Evolutionary conservation across 1,140 invertebrate species (phyloP).

Genomic region (Zaprionus capensis): DNA sequence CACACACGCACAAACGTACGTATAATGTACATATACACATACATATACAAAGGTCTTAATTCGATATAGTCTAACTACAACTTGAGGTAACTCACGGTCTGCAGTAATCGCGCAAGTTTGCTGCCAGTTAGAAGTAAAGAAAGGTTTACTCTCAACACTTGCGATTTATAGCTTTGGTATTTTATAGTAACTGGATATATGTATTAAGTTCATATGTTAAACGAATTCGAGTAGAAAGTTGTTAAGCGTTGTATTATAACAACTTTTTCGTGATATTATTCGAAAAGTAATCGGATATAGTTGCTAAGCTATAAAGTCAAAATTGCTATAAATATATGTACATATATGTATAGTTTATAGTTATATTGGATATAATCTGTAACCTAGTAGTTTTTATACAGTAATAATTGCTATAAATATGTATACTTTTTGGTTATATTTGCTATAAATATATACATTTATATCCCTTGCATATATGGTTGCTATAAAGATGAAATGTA

Average conservation of each 20-base stretch:
- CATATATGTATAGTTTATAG: too few relatives aligned
- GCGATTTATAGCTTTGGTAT: not conserved
- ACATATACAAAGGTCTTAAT: not conserved
- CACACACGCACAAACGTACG: constrained; percentile 2
- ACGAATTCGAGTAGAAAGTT: not conserved
- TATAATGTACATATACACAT: not conserved
- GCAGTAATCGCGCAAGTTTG: not conserved
- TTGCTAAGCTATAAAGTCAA: too few relatives aligned
- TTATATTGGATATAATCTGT: too few relatives aligned
- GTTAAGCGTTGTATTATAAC: not conserved
- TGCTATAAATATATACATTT: too few relatives aligned
- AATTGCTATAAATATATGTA: too few relatives aligned
- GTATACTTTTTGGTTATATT: too few relatives aligned
- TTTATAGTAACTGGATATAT: not conserved
- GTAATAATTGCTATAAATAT: too few relatives aligned
- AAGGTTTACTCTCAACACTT: not conserved
- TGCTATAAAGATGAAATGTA: too few relatives aligned
- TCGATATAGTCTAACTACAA: not conserved
- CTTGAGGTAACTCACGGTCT: not conserved
- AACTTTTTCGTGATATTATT: too few relatives aligned
- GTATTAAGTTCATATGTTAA: not conserved
- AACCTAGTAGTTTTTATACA: too few relatives aligned
- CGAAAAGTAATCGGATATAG: too few relatives aligned
- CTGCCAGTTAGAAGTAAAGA: not conserved
- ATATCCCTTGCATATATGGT: too few relatives aligned